A percentile compares a stretch with the other conserved stretches of the same genome.
Evolutionary conservation across 2,797 vertebrate species (phyloP).

Genomic region (Steatocranus sp.): DNA sequence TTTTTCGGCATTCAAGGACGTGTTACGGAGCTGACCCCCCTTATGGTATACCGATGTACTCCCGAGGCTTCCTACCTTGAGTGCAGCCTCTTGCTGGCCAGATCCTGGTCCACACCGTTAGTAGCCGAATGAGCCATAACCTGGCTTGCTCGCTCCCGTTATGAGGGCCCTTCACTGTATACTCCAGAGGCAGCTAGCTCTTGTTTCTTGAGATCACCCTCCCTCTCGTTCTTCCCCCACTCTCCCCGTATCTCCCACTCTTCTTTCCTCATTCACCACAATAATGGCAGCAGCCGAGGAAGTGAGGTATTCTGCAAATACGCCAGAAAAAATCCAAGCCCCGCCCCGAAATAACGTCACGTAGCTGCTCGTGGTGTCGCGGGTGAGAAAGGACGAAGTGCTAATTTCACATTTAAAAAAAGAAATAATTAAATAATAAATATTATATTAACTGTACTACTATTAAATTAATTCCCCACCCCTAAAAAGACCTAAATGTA

Average conservation of each 20-base stretch:
- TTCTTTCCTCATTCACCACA: constrained; percentile 24
- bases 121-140: constrained; percentile 77
- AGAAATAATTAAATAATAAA: background rate
- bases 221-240: background rate
- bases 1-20: background rate
- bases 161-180: background rate
- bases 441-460: background rate
- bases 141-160: constrained; percentile 18
- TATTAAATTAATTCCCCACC: background rate
- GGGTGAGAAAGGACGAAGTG: background rate
- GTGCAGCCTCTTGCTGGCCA: constrained; percentile 78
- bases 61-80: constrained; percentile 71
- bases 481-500: background rate
- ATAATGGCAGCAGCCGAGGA: constrained; percentile 76
- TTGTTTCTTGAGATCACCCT: constrained; percentile 20
- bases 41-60: background rate
- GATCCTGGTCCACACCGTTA: constrained; percentile 70
- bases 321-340: constrained; percentile 19
- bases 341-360: constrained; percentile 58
- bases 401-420: background rate
- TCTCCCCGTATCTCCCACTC: background rate
- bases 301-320: constrained; percentile 76
- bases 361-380: background rate
- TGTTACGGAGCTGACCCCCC: background rate
- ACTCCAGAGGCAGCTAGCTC: constrained; percentile 26